A percentile compares a stretch with the other conserved stretches of the same genome.
Evolutionary conservation across 2,797 vertebrate genomes (phyloP).

Genomic region (Galaxias olidus): DNA sequence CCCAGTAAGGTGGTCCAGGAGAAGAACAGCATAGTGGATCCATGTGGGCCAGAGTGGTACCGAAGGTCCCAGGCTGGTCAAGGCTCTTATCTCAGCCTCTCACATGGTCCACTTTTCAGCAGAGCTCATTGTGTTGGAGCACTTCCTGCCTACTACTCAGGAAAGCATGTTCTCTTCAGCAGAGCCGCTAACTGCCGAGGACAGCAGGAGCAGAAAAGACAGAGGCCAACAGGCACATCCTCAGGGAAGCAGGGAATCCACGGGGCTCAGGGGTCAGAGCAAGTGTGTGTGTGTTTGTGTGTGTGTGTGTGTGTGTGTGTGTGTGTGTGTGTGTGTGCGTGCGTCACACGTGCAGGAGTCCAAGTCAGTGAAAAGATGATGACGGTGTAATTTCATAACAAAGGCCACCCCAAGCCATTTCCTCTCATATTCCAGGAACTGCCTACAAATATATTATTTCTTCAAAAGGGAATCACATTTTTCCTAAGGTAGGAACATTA

Average conservation of each 20-base stretch:
- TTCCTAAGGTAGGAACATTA: no score
- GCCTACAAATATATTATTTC: neutral
- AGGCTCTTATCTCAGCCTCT: constrained; percentile 43
- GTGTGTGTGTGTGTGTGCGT: constrained; percentile 9
- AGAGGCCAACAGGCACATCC: constrained; percentile 32
- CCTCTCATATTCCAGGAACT: constrained; percentile 11
- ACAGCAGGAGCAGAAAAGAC: constrained; percentile 1
- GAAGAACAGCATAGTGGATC: neutral
- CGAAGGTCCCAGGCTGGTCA: constrained; percentile 8
- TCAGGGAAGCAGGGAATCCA: constrained; percentile 20
- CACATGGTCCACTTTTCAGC: constrained; percentile 54
- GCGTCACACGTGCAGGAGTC: constrained; percentile 9
- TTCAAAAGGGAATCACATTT: neutral
- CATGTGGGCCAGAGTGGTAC: neutral
- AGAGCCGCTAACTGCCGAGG: neutral
- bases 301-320: constrained; percentile 8
- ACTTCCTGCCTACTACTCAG: constrained; percentile 43
- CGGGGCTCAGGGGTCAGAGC: neutral
- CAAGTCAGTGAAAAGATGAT: constrained; percentile 11
- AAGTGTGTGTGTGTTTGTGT: constrained; percentile 13
- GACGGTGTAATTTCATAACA: neutral
- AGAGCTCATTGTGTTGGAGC: constrained; percentile 39
- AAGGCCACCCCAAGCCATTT: constrained; percentile 16
- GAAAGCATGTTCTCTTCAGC: constrained; percentile 39
- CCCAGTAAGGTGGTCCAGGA: neutral